Evolutionary conservation across 1,140 invertebrate species (phyloP), one percentile per base, ranked within the genome.

Genomic region (Archegozetes longisetosus): DNA sequence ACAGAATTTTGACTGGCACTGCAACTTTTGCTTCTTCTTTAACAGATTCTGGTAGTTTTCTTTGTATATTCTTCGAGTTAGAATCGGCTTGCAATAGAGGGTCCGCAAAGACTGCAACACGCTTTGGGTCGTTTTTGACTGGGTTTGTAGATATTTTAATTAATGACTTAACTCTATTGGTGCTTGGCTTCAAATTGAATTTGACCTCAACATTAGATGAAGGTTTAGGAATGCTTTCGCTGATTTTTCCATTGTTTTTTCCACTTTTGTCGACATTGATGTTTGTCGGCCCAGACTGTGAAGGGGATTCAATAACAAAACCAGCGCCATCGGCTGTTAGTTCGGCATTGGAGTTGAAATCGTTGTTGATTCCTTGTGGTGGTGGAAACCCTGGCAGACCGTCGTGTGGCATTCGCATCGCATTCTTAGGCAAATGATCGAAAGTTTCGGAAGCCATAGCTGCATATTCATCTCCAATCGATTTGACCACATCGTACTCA

Each of bases 301-400:
- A n/a, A n/a, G n/a, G n/a, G n/a, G 32, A 40, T 28, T 59, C 58
- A 52, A 59, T n/a, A 12, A 59, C 0, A 29, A 59, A 59, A 9
- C 58, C 58, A n/a, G 58, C 58, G 14, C 48, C 58, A 27, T 59
- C 58, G 17, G 58, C 58, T 1, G 58, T 14, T 25, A 59, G 27
- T 9, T 59, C 58, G 3, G 49, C 58, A 17, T 52, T 24, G 12
- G 49, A 20, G 13, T 52, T 51, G 6, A 22, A 20, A 13, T 27
- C 25, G 17, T 26, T 40, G 17, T 20, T n/a, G 1, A 27, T n/a
- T 23, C 26, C 55, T n/a, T 52, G 29, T 20, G 58, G 58, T 12
- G 58, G 49, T 32, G 49, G 49, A 46, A 32, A 59, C 13, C 49
- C 58, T 13, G 58, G 58, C 32, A 59, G 24, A 32, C 32, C 32